phyloP scores from a whole-genome alignment of 2,888 invertebrate genomes.

The Phyllotreta cruciferae region DNA sequence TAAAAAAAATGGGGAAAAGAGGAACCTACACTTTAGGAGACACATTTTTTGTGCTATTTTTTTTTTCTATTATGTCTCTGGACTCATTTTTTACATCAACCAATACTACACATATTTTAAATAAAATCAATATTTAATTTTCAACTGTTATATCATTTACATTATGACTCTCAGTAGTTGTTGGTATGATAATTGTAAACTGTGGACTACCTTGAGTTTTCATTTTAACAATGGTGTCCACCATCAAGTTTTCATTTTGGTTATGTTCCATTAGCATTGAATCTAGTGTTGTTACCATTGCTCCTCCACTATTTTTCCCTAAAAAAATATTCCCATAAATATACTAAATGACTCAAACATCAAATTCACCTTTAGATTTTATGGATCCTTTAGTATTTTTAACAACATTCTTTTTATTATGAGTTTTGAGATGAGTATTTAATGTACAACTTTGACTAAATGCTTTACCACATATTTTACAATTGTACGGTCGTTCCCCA shows the following conservation, averaged over 20 bases:
- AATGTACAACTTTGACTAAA: conserved; percentile 55
- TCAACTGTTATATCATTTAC: no score
- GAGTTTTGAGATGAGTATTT: conserved; percentile 50
- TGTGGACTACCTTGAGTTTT: neutral
- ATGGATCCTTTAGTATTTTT: neutral
- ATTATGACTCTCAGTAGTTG: conserved; percentile 1
- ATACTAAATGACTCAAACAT: neutral
- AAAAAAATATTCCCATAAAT: neutral
- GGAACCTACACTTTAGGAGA: no score
- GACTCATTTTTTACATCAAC: no score
- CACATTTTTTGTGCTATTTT: no score
- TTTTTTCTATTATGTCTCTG: no score
- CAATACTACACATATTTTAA: no score
- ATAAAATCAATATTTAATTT: no score
- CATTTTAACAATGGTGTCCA: neutral
- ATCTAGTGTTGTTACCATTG: conserved; percentile 22
- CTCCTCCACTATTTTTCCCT: neutral
- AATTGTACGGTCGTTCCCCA: conserved; percentile 54
- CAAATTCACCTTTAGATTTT: conserved; percentile 4
- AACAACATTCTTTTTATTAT: conserved; percentile 30
- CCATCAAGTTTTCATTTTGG: conserved; percentile 1
- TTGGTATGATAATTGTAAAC: conserved; percentile 13
- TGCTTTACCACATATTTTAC: conserved; percentile 51
- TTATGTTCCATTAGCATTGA: neutral
- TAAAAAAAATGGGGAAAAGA: no score